These are phyloP conservation scores for Sesia bembeciformis DNA, from an alignment of 2,888 invertebrate species.

Conservation along the genomic window DNA sequence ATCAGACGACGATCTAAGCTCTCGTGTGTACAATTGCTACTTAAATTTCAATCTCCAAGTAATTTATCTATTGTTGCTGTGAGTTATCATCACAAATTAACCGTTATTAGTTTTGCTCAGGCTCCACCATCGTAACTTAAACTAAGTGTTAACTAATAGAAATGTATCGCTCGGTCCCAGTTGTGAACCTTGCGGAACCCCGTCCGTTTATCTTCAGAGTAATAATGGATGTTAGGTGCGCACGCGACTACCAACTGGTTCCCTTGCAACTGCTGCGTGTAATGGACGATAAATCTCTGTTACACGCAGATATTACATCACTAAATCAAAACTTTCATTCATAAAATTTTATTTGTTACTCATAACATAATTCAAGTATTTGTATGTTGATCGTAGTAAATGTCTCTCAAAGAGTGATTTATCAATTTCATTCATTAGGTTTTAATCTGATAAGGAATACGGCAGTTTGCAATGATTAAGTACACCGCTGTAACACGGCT, in stretches of 20 bases:
- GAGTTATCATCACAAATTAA: background rate
- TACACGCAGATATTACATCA: background rate
- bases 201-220: constrained; percentile 22
- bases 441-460: too few relatives aligned
- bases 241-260: constrained; percentile 20
- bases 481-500: too few relatives aligned
- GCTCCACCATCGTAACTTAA: background rate
- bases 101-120: background rate
- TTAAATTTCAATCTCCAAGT: too few relatives aligned
- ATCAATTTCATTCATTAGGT: too few relatives aligned
- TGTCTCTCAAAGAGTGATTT: background rate
- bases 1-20: too few relatives aligned
- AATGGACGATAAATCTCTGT: background rate
- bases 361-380: background rate
- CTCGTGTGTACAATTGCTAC: too few relatives aligned
- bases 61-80: background rate
- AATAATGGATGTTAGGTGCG: constrained; percentile 22
- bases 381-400: background rate
- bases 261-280: background rate
- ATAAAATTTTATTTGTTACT: background rate
- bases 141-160: background rate
- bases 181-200: background rate
- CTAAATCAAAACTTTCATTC: background rate
- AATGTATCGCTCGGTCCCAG: background rate
- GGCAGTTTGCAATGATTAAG: too few relatives aligned